These are phyloP conservation scores for Nibea albiflora DNA, from an alignment of 2,113 vertebrate genomes.

Conservation along the genomic window DNA sequence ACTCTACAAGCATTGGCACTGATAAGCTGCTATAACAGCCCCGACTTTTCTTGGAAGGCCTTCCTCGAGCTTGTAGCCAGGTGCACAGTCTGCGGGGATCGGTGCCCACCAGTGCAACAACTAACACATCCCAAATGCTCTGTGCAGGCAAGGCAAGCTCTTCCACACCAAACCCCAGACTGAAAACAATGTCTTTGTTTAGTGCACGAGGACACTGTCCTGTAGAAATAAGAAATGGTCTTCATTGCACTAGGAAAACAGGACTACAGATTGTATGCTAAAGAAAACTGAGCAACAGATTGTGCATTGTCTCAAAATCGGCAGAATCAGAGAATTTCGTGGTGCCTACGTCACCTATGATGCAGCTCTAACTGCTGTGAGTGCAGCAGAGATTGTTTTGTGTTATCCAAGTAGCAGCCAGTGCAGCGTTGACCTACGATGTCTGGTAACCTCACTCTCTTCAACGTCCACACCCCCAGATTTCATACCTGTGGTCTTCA, in stretches of 20 bases:
- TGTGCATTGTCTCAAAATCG: background rate
- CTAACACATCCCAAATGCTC: background rate
- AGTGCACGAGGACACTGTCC: background rate
- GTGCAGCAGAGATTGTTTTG: background rate
- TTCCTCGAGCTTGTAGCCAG: background rate
- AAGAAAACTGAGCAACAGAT: background rate
- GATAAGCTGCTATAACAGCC: constrained; percentile 16
- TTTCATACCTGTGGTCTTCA: background rate
- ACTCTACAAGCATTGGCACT: background rate
- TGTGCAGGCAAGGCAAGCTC: constrained; percentile 10
- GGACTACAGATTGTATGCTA: background rate
- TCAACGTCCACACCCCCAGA: too few relatives aligned
- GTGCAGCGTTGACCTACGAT: background rate
- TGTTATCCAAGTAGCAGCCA: too few relatives aligned
- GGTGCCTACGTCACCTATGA: background rate
- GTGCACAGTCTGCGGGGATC: constrained; percentile 5
- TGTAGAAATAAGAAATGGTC: background rate
- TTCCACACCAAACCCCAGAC: background rate
- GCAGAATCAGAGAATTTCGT: background rate
- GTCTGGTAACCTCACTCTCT: background rate
- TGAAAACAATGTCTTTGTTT: constrained; percentile 1
- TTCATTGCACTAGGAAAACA: background rate
- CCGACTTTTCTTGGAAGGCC: constrained; percentile 4
- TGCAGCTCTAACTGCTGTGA: background rate
- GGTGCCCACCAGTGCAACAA: background rate